Conservation (phyloP, 2,113 vertebrate species). For the Gadus chalcogrammus region DNA sequence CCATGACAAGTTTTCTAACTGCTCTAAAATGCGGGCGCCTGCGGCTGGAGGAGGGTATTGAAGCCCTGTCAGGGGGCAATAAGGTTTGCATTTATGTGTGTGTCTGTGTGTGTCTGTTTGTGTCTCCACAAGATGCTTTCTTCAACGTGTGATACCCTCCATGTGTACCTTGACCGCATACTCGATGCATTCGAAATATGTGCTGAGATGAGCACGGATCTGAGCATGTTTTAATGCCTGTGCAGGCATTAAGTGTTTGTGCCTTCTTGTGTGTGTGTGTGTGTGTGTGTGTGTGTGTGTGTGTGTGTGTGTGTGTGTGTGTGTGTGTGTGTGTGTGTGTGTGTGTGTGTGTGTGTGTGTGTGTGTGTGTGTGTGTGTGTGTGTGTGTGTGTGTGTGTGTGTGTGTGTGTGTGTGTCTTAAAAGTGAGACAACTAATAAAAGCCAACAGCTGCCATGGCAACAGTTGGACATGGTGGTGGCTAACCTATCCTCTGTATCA, state of each 20-base stretch:
- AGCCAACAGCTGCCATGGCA: constrained; percentile 75
- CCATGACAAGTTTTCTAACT: constrained; percentile 77
- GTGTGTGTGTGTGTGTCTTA: constrained; percentile 31
- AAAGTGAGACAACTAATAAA: constrained; percentile 70
- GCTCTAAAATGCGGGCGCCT: constrained; percentile 60
- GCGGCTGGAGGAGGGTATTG: constrained; percentile 43
- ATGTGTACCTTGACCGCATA: no score
- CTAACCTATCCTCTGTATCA: constrained; percentile 63
- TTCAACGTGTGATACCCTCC: constrained; percentile 64
- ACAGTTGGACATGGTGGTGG: constrained; percentile 63
- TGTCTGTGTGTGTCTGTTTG: constrained; percentile 31
- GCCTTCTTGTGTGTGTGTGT: constrained; percentile 12
- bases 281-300: constrained; percentile 22
- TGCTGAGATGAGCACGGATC: no score
- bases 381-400: constrained; percentile 29
- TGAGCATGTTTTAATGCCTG: no score
- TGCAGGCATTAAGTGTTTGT: constrained; percentile 2
- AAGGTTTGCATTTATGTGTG: constrained; percentile 29
- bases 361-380: background rate
- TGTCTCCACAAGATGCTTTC: constrained; percentile 18
- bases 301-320: constrained; percentile 15
- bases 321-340: constrained; percentile 29
- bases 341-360: background rate
- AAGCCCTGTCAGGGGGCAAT: constrained; percentile 44
- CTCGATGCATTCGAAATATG: no score